phyloP scores from a whole-genome alignment of 2,888 invertebrate species.

The Tipula confusa region DNA sequence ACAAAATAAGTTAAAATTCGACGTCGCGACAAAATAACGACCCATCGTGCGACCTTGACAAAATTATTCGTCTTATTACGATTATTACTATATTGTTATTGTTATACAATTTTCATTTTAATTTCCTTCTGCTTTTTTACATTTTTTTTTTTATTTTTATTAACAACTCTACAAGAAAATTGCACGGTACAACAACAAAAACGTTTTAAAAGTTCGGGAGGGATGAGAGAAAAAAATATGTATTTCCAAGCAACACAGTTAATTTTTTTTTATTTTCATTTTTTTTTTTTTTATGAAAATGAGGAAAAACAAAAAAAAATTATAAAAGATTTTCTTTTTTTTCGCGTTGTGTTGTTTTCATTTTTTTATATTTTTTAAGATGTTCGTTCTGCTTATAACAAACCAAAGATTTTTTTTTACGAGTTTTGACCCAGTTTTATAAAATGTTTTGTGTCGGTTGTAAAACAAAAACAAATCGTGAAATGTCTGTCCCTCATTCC shows the following conservation, averaged over 20 bases:
- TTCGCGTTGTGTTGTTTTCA: not conserved
- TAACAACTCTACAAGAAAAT: not conserved
- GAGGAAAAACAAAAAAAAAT: not conserved
- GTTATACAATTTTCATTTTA: not conserved
- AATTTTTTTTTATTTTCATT: not conserved
- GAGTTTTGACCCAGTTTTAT: not conserved
- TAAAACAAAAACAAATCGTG: not conserved
- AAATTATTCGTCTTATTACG: not conserved
- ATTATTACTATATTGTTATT: not conserved
- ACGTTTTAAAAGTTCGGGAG: not conserved
- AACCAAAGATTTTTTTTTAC: not conserved
- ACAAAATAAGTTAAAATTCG: not conserved
- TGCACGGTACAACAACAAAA: constrained; percentile 9
- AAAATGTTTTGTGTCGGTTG: not conserved
- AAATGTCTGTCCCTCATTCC: not conserved
- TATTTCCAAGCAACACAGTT: not conserved
- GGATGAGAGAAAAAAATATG: not conserved
- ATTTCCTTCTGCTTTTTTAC: constrained; percentile 3
- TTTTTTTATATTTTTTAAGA: not conserved
- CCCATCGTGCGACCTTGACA: not conserved
- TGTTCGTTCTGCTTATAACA: not conserved
- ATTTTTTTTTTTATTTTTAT: not conserved
- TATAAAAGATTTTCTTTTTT: not conserved
- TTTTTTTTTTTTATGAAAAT: not conserved
- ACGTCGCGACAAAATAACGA: not conserved